Base-by-base conservation (phyloP, 2,113 vertebrate species). In the Vulpes ferrilata region DNA sequence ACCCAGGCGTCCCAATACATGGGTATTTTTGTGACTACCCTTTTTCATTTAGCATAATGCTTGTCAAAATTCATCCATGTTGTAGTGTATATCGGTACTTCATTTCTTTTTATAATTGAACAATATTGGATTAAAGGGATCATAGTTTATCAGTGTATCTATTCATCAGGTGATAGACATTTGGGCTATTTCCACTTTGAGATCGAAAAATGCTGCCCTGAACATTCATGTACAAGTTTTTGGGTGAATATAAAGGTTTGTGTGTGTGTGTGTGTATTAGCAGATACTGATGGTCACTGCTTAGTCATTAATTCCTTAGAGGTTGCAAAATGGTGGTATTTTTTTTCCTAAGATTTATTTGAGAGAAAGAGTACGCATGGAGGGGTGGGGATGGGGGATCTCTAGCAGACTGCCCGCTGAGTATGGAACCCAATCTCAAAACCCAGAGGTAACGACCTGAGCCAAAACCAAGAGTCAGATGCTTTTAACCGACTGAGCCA, bases 31-130 rank as follows among this genome's bases (percentile, higher is more conserved):
- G 27, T 79, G 48, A 78, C 17, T 55, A 59, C 2, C 11, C 82
- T 83, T 82, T 84, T 93, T 79, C 51, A 79, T 27, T 93, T n/a
- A 59, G 48, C 57, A 27, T 59, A 71, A 78, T 38, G 71, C 7
- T 82, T 82, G 93, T 93, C 57, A 82, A 79, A 62, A 64, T 48
- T 96, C 48, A 95, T 65, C 48, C 43, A 79, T 53, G 57, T 35
- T 43, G 2, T 7, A 32, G 10, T 25, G 53, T 73, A n/a, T 80
- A 81, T 96, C 87, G 85, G 59, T 51, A 95, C 32, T 96, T 86
- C 30, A 73, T 90, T 85, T 65, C 71, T 87, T 93, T 80, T 90
- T 76, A 91, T 55, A 64, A 51, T 5, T 76, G 60, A 88, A 73
- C 5, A 79, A 55, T 51, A 93, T 71, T 78, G 67, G 8, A 85